phyloP scores from a whole-genome alignment of 2,113 vertebrate genomes.

The Sphyrna mokarran region DNA sequence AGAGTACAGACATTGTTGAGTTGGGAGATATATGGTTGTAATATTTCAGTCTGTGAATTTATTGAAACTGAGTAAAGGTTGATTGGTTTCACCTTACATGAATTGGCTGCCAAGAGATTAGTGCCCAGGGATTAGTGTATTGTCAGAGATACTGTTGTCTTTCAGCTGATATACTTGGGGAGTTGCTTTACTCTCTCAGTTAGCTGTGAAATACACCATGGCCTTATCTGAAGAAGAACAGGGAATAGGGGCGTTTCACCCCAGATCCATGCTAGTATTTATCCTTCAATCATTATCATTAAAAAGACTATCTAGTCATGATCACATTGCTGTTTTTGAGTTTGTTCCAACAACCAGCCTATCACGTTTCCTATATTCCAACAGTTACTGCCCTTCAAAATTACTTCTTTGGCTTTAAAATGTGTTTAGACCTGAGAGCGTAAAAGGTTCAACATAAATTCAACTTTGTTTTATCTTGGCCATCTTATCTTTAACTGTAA shows the following conservation, averaged over 20 bases:
- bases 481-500: neutral
- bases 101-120: too few species aligned
- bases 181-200: neutral
- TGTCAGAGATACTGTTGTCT: too few species aligned
- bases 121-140: too few species aligned
- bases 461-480: neutral
- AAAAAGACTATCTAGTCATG: neutral
- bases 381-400: neutral
- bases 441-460: neutral
- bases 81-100: too few species aligned
- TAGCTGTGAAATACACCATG: neutral
- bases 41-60: too few species aligned
- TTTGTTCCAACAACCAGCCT: neutral
- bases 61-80: too few species aligned
- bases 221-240: neutral
- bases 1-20: too few species aligned
- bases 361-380: neutral
- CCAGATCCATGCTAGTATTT: neutral
- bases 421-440: too few species aligned
- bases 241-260: neutral
- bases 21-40: too few species aligned
- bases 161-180: neutral
- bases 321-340: neutral
- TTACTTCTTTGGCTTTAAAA: too few species aligned
- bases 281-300: neutral